Evolutionary conservation across 2,888 invertebrate genomes (phyloP).

Genomic region (Listrodromus nycthemerus): DNA sequence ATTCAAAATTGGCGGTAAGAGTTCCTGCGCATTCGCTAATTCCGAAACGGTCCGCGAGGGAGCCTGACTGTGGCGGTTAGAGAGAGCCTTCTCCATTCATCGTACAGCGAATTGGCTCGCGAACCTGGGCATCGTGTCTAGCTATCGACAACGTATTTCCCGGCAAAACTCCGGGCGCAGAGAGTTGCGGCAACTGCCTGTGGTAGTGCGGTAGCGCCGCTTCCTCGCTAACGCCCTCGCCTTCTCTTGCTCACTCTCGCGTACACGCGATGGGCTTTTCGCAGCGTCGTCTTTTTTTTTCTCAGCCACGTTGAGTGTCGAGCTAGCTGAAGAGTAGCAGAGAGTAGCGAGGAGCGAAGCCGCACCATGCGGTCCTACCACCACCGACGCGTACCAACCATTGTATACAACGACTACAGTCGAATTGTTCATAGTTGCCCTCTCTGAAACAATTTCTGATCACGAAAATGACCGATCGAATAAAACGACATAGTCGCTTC

Average conservation of each 20-base stretch:
- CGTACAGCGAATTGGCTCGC: constrained; percentile 39
- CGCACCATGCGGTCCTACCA: constrained; percentile 46
- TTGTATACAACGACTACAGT: constrained; percentile 48
- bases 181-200: constrained; percentile 37
- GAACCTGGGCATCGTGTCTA: constrained; percentile 26
- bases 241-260: constrained; percentile 53
- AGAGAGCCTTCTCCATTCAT: constrained; percentile 3
- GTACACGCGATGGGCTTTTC: constrained; percentile 36
- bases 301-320: constrained; percentile 34
- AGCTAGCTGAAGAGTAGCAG: constrained; percentile 34
- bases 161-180: constrained; percentile 38
- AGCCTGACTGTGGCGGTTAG: background rate
- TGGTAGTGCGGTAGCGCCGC: constrained; percentile 41
- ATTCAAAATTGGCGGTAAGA: constrained; percentile 54
- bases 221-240: constrained; percentile 62
- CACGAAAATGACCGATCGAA: background rate
- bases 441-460: background rate
- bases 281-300: constrained; percentile 36
- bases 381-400: constrained; percentile 21
- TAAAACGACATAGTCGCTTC: too few relatives aligned
- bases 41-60: constrained; percentile 18
- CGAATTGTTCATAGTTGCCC: background rate
- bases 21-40: constrained; percentile 37
- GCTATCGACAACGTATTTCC: constrained; percentile 51
- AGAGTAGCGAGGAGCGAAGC: constrained; percentile 25